phyloP scores from a whole-genome alignment of 2,888 invertebrate genomes.

The Chironomus tentans region DNA sequence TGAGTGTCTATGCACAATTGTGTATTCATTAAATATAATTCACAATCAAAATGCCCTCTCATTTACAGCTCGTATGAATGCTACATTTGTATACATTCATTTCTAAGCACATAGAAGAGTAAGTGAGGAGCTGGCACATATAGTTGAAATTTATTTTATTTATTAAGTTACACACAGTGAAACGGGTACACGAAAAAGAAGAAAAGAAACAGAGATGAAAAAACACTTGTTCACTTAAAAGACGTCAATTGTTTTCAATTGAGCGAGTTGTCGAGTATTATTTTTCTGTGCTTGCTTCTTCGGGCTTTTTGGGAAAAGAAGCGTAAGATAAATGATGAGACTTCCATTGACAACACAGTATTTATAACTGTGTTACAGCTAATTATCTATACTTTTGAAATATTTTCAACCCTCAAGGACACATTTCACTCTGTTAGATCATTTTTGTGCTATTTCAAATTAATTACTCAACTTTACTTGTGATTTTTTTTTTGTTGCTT shows the following conservation, averaged over 20 bases:
- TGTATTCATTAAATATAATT: background rate
- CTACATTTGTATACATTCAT: no score
- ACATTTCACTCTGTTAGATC: background rate
- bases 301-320: no score
- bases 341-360: no score
- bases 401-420: constrained; percentile 1
- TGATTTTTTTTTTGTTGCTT: background rate
- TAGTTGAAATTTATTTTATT: no score
- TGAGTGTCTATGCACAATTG: background rate
- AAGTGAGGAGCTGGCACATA: no score
- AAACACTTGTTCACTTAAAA: constrained; percentile 24
- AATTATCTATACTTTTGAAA: background rate
- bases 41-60: background rate
- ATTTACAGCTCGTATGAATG: no score
- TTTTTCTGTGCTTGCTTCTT: no score
- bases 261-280: background rate
- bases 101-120: no score
- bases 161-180: background rate
- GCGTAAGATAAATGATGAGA: no score
- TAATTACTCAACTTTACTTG: background rate
- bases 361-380: background rate
- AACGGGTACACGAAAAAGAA: background rate
- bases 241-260: constrained; percentile 25
- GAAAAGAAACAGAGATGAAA: background rate
- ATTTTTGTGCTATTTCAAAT: background rate